Evolutionary conservation across 2,888 invertebrate species (phyloP).

Genomic region (Sycophila texana): DNA sequence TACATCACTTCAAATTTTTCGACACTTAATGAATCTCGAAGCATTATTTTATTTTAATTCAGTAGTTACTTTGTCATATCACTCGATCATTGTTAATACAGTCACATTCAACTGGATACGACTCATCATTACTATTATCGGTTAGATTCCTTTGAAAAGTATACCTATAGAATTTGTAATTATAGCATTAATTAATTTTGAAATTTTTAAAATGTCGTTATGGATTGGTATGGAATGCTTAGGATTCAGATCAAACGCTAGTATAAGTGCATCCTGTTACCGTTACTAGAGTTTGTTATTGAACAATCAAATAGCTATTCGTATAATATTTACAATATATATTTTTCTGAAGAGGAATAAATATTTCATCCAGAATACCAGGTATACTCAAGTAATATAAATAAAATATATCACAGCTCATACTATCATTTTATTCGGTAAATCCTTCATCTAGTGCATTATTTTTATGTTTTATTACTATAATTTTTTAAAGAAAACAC

Average conservation of each 20-base stretch:
- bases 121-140: slow-evolving; percentile 57
- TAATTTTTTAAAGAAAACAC: background rate
- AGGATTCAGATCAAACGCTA: slow-evolving; percentile 68
- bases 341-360: slow-evolving; percentile 7
- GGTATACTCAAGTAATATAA: slow-evolving; percentile 9
- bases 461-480: background rate
- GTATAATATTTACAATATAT: background rate
- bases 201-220: slow-evolving; percentile 59
- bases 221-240: slow-evolving; percentile 69
- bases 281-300: slow-evolving; percentile 28
- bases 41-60: background rate
- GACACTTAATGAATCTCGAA: background rate
- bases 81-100: background rate
- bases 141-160: slow-evolving; percentile 59
- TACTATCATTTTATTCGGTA: too few relatives aligned
- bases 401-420: background rate
- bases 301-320: slow-evolving; percentile 14
- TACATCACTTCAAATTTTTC: too few relatives aligned
- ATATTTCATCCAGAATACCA: slow-evolving; percentile 10
- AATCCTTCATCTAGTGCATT: background rate
- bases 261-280: slow-evolving; percentile 67
- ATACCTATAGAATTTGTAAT: slow-evolving; percentile 56
- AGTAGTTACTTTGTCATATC: background rate
- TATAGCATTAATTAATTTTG: slow-evolving; percentile 32
- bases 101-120: slow-evolving; percentile 59